Percentiles rank a stretch among this genome's conserved stretches.
Conservation (phyloP, 2,797 vertebrate species). For the Lutjanus campechanus region DNA sequence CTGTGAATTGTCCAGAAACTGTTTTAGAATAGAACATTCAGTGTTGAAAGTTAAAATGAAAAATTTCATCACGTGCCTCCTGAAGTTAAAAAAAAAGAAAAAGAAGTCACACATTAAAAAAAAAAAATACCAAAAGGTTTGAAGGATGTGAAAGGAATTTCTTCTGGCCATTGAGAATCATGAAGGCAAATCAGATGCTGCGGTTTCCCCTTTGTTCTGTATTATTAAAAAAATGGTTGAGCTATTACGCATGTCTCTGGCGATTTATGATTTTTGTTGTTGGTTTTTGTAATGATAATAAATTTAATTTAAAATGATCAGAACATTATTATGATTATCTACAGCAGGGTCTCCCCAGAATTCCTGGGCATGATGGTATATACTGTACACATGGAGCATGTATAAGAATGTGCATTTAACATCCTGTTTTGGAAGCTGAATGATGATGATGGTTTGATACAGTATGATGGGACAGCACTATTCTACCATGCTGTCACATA, state of each 20-base stretch:
- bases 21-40: background rate
- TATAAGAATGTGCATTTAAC: background rate
- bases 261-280: slow-evolving; percentile 62
- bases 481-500: background rate
- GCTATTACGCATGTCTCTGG: slow-evolving; percentile 62
- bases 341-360: background rate
- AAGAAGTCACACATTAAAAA: background rate
- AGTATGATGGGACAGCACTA: background rate
- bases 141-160: slow-evolving; percentile 33
- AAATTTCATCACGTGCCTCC: background rate
- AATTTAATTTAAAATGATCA: slow-evolving; percentile 59
- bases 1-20: background rate
- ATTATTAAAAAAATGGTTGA: slow-evolving; percentile 52
- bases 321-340: slow-evolving; percentile 34
- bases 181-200: slow-evolving; percentile 19
- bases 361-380: background rate
- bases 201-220: slow-evolving; percentile 48
- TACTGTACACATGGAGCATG: background rate
- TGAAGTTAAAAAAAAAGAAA: slow-evolving; percentile 1
- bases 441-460: background rate
- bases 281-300: slow-evolving; percentile 67
- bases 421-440: background rate
- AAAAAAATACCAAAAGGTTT: slow-evolving; percentile 20
- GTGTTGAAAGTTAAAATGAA: slow-evolving; percentile 3
- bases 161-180: slow-evolving; percentile 22